Percentiles rank a stretch among this genome's conserved stretches.
Evolutionary conservation across 2,797 vertebrate genomes (phyloP).

Genomic region (Tokudaia muenninki): DNA sequence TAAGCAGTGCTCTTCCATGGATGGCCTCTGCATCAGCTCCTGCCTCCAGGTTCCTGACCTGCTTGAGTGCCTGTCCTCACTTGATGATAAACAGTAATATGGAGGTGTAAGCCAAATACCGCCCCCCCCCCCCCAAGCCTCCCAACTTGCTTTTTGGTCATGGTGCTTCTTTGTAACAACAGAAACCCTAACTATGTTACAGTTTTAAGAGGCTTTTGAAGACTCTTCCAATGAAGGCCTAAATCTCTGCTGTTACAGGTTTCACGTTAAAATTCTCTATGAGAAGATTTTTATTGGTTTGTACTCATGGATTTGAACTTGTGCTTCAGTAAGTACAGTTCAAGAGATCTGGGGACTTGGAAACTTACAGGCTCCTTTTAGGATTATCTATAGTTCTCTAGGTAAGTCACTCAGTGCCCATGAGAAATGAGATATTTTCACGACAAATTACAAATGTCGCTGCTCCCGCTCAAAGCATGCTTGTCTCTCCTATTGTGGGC

Average conservation of each 20-base stretch:
- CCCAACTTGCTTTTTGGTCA: background rate
- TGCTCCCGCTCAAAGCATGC: background rate
- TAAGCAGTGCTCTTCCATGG: background rate
- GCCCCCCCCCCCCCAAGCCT: background rate
- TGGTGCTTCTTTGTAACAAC: background rate
- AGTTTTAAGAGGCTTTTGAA: constrained; percentile 31
- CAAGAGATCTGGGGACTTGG: background rate
- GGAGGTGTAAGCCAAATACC: background rate
- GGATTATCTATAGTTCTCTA: constrained; percentile 19
- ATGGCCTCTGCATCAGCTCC: background rate
- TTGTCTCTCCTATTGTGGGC: background rate
- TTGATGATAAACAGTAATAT: background rate
- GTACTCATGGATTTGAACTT: constrained; percentile 13
- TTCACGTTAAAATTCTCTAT: constrained; percentile 71
- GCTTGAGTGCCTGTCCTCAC: background rate
- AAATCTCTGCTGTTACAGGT: constrained; percentile 53
- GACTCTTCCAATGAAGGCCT: constrained; percentile 24
- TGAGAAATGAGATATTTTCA: constrained; percentile 5
- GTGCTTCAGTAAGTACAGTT: constrained; percentile 38
- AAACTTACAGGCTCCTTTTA: background rate
- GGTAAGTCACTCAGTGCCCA: background rate
- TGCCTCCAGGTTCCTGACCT: background rate
- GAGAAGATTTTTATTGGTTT: background rate
- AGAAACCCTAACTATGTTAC: background rate
- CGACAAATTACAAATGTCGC: background rate